Evolutionary conservation across 2,113 vertebrate species (phyloP).

Genomic region (Grantiella picta): DNA sequence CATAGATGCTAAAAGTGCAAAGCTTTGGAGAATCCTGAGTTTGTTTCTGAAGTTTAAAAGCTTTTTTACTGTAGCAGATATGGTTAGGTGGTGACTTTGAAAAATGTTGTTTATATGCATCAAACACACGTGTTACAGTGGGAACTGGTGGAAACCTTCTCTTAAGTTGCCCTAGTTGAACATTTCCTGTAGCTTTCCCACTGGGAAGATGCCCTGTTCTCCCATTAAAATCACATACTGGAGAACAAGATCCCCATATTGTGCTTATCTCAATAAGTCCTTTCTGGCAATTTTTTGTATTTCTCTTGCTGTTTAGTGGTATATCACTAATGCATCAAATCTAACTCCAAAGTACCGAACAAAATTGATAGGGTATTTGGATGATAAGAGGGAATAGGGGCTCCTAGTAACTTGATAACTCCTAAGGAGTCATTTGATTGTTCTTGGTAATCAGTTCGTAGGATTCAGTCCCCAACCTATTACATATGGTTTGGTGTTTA

Average conservation of each 20-base stretch:
- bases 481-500: neutral
- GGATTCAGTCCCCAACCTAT: neutral
- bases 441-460: neutral
- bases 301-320: neutral
- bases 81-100: neutral
- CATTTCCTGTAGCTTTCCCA: neutral
- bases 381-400: neutral
- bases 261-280: neutral
- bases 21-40: neutral
- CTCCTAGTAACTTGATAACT: neutral
- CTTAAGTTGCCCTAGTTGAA: neutral
- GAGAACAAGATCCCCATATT: neutral
- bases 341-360: neutral
- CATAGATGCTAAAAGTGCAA: neutral
- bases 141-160: neutral
- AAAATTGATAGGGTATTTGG: neutral
- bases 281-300: neutral
- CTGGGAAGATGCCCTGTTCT: neutral
- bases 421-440: neutral
- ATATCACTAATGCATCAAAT: neutral
- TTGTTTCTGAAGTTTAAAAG: neutral
- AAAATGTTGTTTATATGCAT: neutral
- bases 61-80: neutral
- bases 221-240: neutral
- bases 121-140: neutral